phyloP scores from a whole-genome alignment of 1,140 invertebrate genomes.

The Zaprionus taronus region DNA sequence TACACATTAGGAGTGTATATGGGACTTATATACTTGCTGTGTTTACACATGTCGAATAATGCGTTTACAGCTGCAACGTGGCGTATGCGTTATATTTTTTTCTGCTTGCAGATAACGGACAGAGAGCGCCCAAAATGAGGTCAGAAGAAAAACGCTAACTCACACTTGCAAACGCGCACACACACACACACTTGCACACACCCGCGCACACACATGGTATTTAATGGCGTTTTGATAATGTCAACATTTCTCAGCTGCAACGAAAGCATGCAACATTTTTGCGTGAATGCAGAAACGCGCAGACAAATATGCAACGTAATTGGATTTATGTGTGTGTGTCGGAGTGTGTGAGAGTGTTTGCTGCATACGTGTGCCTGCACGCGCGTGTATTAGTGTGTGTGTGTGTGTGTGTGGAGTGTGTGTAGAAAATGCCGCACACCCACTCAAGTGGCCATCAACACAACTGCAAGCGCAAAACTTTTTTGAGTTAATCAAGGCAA shows the following conservation, averaged over 20 bases:
- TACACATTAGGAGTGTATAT: neutral
- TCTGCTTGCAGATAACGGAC: conserved; percentile 15
- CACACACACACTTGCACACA: neutral
- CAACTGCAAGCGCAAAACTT: conserved; percentile 27
- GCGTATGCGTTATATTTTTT: conserved; percentile 38
- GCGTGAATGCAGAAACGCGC: conserved; percentile 33
- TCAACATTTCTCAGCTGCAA: conserved; percentile 45
- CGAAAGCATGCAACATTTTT: conserved; percentile 48
- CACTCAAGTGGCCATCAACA: conserved; percentile 40
- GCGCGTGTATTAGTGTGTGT: conserved; percentile 7
- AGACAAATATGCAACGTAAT: conserved; percentile 50
- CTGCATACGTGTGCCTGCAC: neutral
- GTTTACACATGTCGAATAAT: conserved; percentile 31
- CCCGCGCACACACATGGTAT: conserved; percentile 12
- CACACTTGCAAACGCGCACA: conserved; percentile 9
- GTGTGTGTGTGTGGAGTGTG: conserved; percentile 15
- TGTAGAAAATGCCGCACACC: conserved; percentile 19
- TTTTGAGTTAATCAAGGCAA: conserved; percentile 44
- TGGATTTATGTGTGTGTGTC: conserved; percentile 37
- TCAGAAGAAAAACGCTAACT: conserved; percentile 34
- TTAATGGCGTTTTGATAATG: conserved; percentile 53
- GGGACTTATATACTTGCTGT: neutral
- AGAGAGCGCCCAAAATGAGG: conserved; percentile 18
- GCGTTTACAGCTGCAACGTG: conserved; percentile 21
- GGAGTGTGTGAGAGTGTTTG: neutral